Evolutionary conservation across 2,888 invertebrate species (phyloP).

Genomic region (Heliconius ethilla): DNA sequence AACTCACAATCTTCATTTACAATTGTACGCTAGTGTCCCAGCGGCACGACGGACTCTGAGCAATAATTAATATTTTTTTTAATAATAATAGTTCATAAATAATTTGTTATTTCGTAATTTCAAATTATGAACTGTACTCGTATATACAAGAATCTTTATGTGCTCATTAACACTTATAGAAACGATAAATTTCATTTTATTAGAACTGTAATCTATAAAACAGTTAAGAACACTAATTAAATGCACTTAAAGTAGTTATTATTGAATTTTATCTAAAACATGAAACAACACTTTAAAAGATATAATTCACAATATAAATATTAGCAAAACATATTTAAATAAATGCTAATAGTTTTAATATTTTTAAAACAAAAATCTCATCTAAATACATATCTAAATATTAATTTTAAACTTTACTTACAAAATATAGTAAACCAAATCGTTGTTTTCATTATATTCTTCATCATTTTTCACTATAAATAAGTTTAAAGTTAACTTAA

Average conservation of each 20-base stretch:
- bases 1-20: no score
- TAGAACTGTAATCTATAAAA: not conserved
- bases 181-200: slow-evolving; percentile 1
- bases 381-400: not conserved
- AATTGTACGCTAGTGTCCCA: no score
- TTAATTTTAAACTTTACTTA: not conserved
- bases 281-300: no score
- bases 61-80: no score
- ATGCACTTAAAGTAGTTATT: not conserved
- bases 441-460: slow-evolving; percentile 20
- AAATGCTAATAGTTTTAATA: not conserved
- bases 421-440: slow-evolving; percentile 14
- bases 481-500: not conserved
- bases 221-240: not conserved
- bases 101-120: not conserved
- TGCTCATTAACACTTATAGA: not conserved
- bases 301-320: no score
- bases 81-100: not conserved
- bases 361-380: not conserved
- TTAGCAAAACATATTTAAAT: no score
- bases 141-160: not conserved
- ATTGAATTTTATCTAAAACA: not conserved
- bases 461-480: slow-evolving; percentile 2
- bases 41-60: no score
- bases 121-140: not conserved